Evolutionary conservation across 1,140 invertebrate species (phyloP).

Genomic region (Akabosia matsudoensis): DNA sequence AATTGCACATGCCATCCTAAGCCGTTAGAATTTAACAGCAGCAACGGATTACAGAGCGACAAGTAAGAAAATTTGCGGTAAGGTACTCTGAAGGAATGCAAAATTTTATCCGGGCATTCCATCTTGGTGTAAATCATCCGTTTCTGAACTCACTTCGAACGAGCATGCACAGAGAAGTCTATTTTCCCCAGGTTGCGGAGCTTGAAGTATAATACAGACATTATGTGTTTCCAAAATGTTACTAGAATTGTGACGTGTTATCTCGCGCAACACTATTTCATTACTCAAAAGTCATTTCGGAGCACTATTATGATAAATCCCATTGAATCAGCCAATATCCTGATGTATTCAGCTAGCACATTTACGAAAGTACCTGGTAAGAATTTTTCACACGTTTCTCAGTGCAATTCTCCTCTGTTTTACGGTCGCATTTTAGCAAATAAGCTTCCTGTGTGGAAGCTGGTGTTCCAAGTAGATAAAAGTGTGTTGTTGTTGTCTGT

Average conservation of each 20-base stretch:
- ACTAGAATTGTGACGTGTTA: too few species aligned
- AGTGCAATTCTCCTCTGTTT: too few species aligned
- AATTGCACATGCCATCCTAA: neutral
- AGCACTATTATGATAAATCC: neutral
- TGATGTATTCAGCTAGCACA: neutral
- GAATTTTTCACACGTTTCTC: too few species aligned
- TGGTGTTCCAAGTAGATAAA: too few species aligned
- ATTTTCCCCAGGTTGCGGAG: neutral
- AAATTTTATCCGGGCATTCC: neutral
- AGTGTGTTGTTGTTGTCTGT: too few species aligned
- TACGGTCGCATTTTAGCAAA: too few species aligned
- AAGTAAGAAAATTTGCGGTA: neutral
- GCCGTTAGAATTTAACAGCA: neutral
- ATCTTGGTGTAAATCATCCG: neutral
- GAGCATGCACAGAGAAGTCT: neutral
- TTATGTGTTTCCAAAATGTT: neutral
- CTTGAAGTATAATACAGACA: neutral
- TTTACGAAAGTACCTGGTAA: neutral
- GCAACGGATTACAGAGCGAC: neutral
- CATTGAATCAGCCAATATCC: constrained; percentile 10
- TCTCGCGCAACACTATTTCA: neutral
- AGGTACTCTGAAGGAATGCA: neutral
- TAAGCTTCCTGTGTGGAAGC: too few species aligned
- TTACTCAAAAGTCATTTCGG: neutral
- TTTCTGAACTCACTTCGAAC: neutral